These are phyloP conservation scores for Vultur gryphus DNA, from an alignment of 2,797 vertebrate genomes.

Conservation along the genomic window DNA sequence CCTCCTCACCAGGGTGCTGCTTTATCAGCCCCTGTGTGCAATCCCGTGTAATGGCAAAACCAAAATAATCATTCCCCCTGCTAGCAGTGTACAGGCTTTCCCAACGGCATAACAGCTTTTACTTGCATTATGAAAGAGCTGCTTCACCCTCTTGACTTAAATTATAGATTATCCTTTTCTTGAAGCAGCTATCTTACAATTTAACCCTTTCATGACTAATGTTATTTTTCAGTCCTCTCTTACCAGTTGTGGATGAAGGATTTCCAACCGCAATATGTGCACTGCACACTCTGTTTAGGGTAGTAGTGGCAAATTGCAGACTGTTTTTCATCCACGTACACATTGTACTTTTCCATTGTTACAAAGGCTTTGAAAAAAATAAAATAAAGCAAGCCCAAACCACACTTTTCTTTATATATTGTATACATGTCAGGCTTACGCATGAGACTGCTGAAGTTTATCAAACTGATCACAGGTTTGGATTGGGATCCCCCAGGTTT, in stretches of 20 bases:
- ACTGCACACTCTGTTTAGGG: neutral
- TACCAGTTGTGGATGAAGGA: neutral
- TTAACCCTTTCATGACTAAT: neutral
- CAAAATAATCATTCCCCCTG: neutral
- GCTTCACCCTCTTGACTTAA: slow-evolving; percentile 33
- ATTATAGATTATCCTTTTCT: slow-evolving; percentile 40
- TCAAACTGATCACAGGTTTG: neutral
- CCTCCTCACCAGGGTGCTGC: neutral
- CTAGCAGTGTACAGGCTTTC: neutral
- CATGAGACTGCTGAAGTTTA: neutral
- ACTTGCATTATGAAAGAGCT: slow-evolving; percentile 22
- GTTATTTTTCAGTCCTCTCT: neutral
- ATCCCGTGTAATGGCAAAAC: neutral
- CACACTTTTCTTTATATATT: neutral
- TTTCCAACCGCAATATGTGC: neutral
- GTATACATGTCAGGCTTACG: neutral
- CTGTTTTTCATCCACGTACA: neutral
- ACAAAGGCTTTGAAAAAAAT: neutral
- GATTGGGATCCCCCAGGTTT: neutral
- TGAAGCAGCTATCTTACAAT: neutral
- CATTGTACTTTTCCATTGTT: neutral
- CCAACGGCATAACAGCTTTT: neutral
- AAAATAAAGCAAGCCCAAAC: neutral
- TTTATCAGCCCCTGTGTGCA: neutral
- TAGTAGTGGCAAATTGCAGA: neutral